These are phyloP conservation scores for Talpa occidentalis DNA, from an alignment of 2,113 vertebrate genomes.

Conservation along the genomic window DNA sequence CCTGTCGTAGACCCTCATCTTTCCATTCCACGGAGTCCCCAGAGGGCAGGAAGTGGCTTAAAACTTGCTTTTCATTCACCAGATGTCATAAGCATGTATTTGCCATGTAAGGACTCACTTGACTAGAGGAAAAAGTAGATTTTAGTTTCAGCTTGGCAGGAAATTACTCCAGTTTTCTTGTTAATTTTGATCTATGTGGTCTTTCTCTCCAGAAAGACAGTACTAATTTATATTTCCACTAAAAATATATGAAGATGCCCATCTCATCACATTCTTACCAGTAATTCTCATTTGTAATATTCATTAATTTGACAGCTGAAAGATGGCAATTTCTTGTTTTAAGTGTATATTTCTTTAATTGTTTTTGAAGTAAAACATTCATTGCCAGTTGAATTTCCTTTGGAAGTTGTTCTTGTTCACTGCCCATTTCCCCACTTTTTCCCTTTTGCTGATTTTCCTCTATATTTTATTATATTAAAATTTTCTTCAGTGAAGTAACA, in stretches of 20 bases:
- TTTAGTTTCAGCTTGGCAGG: background rate
- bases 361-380: background rate
- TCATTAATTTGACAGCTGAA: conserved; percentile 4
- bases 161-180: conserved; percentile 32
- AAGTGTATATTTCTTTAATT: conserved; percentile 1
- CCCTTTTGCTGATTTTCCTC: too few relatives aligned
- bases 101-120: background rate
- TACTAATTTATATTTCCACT: background rate
- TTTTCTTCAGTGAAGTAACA: too few relatives aligned
- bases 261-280: background rate
- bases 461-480: too few relatives aligned
- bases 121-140: background rate
- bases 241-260: background rate
- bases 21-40: background rate
- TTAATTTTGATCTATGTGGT: background rate
- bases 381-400: background rate
- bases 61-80: background rate
- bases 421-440: background rate
- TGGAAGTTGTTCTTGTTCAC: background rate
- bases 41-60: background rate
- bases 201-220: conserved; percentile 48
- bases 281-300: conserved; percentile 28
- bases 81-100: background rate
- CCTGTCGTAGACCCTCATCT: background rate
- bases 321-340: background rate